Base-by-base conservation (phyloP, 2,113 vertebrate genomes). In the Elaphurus davidianus region DNA sequence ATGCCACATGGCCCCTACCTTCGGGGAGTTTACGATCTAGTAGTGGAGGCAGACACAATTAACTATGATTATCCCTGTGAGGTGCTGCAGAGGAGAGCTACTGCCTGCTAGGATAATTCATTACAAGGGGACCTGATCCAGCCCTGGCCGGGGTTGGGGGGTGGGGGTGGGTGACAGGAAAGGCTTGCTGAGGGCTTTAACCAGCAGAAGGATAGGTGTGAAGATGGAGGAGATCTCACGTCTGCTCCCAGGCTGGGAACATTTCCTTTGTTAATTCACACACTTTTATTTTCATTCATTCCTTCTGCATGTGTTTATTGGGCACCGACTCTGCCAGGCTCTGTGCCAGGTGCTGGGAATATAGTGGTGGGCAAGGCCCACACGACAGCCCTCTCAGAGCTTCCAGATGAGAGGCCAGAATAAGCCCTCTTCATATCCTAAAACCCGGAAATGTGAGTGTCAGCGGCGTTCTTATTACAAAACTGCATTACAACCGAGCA, bases 251-350 rank as follows among this genome's bases (percentile, higher is more conserved):
- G 79, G 36, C 82, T 88, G 64, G 87, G 92, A 88, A 92, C 74
- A 83, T 87, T 90, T 97, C 94, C 87, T 95, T 94, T 95, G 94
- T 90, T 79, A 92, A 92, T 97, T 91, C 84, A 84, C 27, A 28
- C 17, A 13, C 79, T 84, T 84, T 92, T 95, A 28, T 97, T 97
- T 93, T 96, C 92, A 96, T 97, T 96, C 92, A 85, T 87, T 82
- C 45, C 84, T 86, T 92, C 84, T 86, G 23, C 33, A 54, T n/a
- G 52, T 94, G 85, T 90, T 96, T 91, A 62, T 67, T 81, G 59
- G 87, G 79, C 91, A 90, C n/a, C 0, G 4, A 85, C 25, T 85
- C 94, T 60, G 45, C 90, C 40, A 95, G 92, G 92, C 81, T 84
- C 55, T 59, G 25, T 92, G 90, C 98, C 92, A 88, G 74, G n/a